Base-by-base conservation (phyloP, 1,140 invertebrate species). In the Bactericera cockerelli region DNA sequence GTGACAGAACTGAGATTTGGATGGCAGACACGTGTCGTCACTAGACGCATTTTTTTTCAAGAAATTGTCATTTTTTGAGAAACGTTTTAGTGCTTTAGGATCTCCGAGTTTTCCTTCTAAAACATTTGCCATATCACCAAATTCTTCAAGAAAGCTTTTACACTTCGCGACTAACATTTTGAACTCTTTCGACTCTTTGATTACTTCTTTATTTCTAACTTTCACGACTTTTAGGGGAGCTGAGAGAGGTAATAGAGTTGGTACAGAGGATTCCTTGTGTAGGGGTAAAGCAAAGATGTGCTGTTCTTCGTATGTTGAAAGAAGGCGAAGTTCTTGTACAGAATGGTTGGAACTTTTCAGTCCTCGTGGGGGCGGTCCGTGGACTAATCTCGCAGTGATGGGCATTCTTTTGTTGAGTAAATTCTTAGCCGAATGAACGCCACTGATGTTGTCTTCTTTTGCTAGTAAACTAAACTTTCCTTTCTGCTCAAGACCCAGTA, bases 401-500 rank as follows among this genome's bases (percentile, higher is more conserved):
- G 93, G 93, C 71, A 95, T 78, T 59, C 92, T 75, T 69, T 93
- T 93, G 62, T 82, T 82, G 31, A 94, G 72, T 56, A 96, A 76
- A 67, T 89, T 91, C 65, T 85, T 82, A 6, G 84, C 85, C 54
- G 86, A 87, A 70, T 93, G 90, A 13, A 93, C 90, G 4, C 91
- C 91, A 68, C 88, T 88, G 62, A 95, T 93, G 71, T 91, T 93
- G 65, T 91, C 88, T 70, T 90, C 87, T 67, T 86, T 81, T 26
- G 91, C 91, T 22, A 95, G 76, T 1, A 86, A 86, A 64, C 89
- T 93, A 73, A 95, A 95, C 66, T 87, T 83, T 6, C 87, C 90
- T 67, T 87, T 81, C 69, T 89, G 85, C 63, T 94, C 90, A 68
- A 90, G 77, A 53, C 82, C 82, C 56, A 95, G 72, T 64, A 89